phyloP scores from a whole-genome alignment of 2,888 invertebrate genomes.

The Apocheima hispidaria region DNA sequence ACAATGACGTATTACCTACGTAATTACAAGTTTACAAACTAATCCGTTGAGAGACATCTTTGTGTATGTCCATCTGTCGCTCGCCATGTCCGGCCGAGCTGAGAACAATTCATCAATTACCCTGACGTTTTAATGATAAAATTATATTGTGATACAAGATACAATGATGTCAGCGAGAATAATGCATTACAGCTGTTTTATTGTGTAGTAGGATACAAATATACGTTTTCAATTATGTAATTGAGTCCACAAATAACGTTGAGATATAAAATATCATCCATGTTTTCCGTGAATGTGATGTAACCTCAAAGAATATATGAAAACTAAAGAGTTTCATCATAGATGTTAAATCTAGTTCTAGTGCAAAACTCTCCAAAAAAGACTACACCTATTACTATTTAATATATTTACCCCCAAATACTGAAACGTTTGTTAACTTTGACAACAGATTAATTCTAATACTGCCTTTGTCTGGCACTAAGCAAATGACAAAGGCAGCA shows the following conservation, averaged over 20 bases:
- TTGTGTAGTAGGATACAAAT: conserved; percentile 11
- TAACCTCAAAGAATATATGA: conserved; percentile 9
- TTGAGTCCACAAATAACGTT: conserved; percentile 10
- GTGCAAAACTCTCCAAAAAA: too few relatives aligned
- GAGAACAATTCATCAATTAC: conserved; percentile 4
- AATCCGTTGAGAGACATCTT: neutral
- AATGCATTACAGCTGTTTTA: conserved; percentile 6
- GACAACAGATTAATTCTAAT: too few relatives aligned
- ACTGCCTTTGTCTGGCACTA: too few relatives aligned
- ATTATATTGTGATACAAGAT: conserved; percentile 16
- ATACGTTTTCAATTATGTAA: conserved; percentile 11
- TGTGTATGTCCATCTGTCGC: neutral
- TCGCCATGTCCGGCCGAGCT: conserved; percentile 1
- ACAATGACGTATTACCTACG: conserved; percentile 61
- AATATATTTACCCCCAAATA: too few relatives aligned
- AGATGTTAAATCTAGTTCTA: too few relatives aligned
- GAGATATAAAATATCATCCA: conserved; percentile 8
- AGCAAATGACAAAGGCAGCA: too few relatives aligned
- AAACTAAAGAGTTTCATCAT: conserved; percentile 11
- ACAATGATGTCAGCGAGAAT: conserved; percentile 15
- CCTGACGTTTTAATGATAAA: conserved; percentile 13
- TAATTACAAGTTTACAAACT: conserved; percentile 40
- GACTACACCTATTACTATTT: too few relatives aligned
- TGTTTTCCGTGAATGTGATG: conserved; percentile 12
- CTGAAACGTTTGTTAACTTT: too few relatives aligned